A percentile compares a stretch with the other conserved stretches of the same genome.
Evolutionary conservation across 2,888 invertebrate genomes (phyloP).

Genomic region (Volucella bombylans): DNA sequence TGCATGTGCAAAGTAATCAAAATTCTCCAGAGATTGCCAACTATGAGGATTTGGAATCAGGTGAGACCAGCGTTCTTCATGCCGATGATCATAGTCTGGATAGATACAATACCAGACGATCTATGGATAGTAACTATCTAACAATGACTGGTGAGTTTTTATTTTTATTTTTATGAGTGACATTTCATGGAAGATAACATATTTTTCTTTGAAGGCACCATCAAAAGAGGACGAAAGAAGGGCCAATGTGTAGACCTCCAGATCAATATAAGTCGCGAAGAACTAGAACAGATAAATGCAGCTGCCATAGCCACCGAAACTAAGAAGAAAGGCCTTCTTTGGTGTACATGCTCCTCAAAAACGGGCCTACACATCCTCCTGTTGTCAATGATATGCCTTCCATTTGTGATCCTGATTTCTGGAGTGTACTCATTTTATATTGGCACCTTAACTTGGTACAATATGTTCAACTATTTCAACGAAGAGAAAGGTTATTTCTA

Average conservation of each 20-base stretch:
- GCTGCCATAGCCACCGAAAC: slow-evolving; percentile 84
- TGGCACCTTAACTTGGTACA: slow-evolving; percentile 90
- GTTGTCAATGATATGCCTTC: slow-evolving; percentile 86
- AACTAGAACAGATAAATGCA: slow-evolving; percentile 87
- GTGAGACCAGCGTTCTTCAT: slow-evolving; percentile 81
- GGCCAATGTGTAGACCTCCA: slow-evolving; percentile 89
- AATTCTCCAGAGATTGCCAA: slow-evolving; percentile 79
- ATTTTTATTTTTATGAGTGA: not conserved
- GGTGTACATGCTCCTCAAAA: slow-evolving; percentile 84
- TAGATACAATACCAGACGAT: slow-evolving; percentile 84
- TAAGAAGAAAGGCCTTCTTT: slow-evolving; percentile 84
- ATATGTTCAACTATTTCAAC: slow-evolving; percentile 87
- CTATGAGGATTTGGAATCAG: slow-evolving; percentile 82
- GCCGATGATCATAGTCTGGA: slow-evolving; percentile 83
- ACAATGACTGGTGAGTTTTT: slow-evolving; percentile 84
- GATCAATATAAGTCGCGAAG: slow-evolving; percentile 88
- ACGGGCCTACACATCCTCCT: slow-evolving; percentile 87
- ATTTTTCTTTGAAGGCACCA: slow-evolving; percentile 84
- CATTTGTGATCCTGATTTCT: slow-evolving; percentile 86
- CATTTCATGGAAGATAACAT: not conserved
- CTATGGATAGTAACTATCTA: slow-evolving; percentile 85
- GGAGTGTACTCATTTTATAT: slow-evolving; percentile 88
- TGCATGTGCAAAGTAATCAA: slow-evolving; percentile 81
- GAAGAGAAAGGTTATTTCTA: slow-evolving; percentile 86
- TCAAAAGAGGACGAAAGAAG: slow-evolving; percentile 88